Evolutionary conservation across 2,888 invertebrate genomes (phyloP), one percentile per base, ranked within the genome.

Genomic region (Pandemis heparana): DNA sequence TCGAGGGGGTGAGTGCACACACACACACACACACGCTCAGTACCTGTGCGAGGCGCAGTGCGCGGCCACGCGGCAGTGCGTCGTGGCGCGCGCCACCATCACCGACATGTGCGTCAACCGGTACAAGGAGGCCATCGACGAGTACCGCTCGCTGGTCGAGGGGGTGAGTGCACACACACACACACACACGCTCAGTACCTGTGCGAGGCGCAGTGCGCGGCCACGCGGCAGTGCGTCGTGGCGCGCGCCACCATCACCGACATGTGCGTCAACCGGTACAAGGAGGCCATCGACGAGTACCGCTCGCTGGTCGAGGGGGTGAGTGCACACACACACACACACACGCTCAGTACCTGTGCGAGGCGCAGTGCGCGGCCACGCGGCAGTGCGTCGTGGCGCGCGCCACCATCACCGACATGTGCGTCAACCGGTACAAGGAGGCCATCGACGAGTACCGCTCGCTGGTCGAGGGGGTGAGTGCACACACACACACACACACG

Each of bases 41-140:
- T 23, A 23, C 23, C 23, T 23, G 23, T n/a, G n/a, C n/a, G n/a
- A n/a, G n/a, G n/a, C n/a, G n/a, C n/a, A n/a, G n/a, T n/a, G n/a
- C n/a, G n/a, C n/a, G n/a, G 98, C 99, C 87, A 97, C 98, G 48
- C 96, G 96, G 79, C 71, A 71, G 66, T 99, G 99, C 92, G 97
- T 98, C 89, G 97, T 98, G 73, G 98, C 98, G 16, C 96, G 98
- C 76, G 97, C 97, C 77, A 99, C 98, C 73, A 95, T 99, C 78
- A 97, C 99, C 75, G 99, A 99, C 93, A 96, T 96, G 85, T 97
- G 99, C 80, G 98, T 98, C 70, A 97, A 98, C 85, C 96, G 89
- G 12, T 90, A 90, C 86, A 87, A 88, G 87, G 98, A 98, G 89
- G 97, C 97, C 65, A 97, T 97, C 83, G 97, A 97, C 86, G 98